Conservation (phyloP, 2,797 vertebrate species). For the Muraenolepis orangiensis region DNA sequence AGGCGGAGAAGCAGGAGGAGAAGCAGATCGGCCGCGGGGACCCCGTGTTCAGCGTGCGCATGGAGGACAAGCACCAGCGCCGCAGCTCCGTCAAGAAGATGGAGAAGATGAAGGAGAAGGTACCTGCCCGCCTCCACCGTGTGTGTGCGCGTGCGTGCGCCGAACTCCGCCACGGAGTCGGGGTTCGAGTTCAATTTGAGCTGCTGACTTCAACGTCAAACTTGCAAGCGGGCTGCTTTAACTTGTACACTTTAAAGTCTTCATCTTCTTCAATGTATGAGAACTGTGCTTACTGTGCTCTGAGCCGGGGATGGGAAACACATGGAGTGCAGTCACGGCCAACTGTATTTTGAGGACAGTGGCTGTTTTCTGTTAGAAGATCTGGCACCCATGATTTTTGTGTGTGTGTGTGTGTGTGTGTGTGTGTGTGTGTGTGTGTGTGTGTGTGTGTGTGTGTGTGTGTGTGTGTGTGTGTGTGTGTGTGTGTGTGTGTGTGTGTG, state of each 20-base stretch:
- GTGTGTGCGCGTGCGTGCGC: too few relatives aligned
- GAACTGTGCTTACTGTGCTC: background rate
- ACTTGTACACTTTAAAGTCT: background rate
- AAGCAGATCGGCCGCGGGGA: constrained; percentile 90
- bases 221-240: too few relatives aligned
- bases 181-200: background rate
- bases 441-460: too few relatives aligned
- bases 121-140: constrained; percentile 21
- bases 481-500: constrained; percentile 15
- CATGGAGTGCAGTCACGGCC: background rate
- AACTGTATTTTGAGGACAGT: constrained; percentile 22
- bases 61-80: constrained; percentile 90
- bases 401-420: constrained; percentile 26
- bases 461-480: constrained; percentile 30
- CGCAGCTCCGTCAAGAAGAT: constrained; percentile 97
- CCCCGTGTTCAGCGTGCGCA: constrained; percentile 88
- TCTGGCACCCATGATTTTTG: constrained; percentile 44
- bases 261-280: too few relatives aligned
- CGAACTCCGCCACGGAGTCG: too few relatives aligned
- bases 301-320: background rate
- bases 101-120: constrained; percentile 99
- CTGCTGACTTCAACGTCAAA: background rate
- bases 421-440: too few relatives aligned
- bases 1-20: constrained; percentile 97
- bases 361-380: constrained; percentile 52